Percentiles rank a stretch among this genome's conserved stretches.
Evolutionary conservation across 2,113 vertebrate species (phyloP).

Genomic region (Corvus hawaiiensis): DNA sequence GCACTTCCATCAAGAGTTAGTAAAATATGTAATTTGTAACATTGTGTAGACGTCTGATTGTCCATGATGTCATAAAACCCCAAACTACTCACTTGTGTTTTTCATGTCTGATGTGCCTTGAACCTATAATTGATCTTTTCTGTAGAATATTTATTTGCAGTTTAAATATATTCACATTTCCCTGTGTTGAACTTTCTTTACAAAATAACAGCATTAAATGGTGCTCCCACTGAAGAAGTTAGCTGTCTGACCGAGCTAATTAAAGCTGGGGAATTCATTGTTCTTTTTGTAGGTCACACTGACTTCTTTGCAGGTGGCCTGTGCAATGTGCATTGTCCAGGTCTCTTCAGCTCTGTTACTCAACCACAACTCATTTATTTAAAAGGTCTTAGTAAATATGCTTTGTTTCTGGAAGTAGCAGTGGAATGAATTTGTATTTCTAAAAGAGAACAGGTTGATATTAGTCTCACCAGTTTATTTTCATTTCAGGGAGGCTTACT

Average conservation of each 20-base stretch:
- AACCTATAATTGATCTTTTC: neutral
- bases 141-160: neutral
- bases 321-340: neutral
- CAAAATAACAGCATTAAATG: neutral
- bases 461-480: neutral
- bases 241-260: neutral
- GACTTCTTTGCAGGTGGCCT: neutral
- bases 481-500: neutral
- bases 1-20: neutral
- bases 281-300: neutral
- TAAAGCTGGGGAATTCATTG: neutral
- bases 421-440: neutral
- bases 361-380: neutral
- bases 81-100: neutral
- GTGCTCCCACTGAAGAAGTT: neutral
- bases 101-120: neutral
- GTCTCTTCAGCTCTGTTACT: neutral
- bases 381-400: neutral
- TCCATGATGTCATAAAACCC: neutral
- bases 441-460: neutral
- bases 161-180: neutral
- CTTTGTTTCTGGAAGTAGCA: neutral
- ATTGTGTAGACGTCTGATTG: neutral
- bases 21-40: neutral
- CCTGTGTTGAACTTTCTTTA: neutral